These are phyloP conservation scores for Drosophila fungiperda DNA, from an alignment of 2,888 invertebrate species.

Conservation along the genomic window DNA sequence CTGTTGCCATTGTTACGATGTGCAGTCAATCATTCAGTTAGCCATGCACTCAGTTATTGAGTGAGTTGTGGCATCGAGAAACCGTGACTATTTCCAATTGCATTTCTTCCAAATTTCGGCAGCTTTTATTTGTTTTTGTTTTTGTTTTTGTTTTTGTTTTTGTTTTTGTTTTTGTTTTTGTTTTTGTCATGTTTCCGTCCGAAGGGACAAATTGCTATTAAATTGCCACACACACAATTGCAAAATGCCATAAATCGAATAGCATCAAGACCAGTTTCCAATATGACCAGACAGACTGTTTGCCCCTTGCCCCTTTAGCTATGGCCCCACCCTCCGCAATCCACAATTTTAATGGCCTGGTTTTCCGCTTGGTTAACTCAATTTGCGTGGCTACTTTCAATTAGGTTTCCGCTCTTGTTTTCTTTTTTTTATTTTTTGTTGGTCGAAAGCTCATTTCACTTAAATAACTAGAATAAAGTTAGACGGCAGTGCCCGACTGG, in stretches of 20 bases:
- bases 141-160: constrained; percentile 19
- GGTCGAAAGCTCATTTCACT: constrained; percentile 55
- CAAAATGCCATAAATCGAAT: constrained; percentile 76
- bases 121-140: constrained; percentile 44
- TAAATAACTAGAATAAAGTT: constrained; percentile 28
- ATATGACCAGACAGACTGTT: constrained; percentile 24
- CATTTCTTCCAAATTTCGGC: constrained; percentile 75
- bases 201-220: constrained; percentile 76
- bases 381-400: constrained; percentile 81
- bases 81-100: constrained; percentile 75
- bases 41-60: constrained; percentile 26
- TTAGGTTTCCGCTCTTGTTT: constrained; percentile 70
- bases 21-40: constrained; percentile 50
- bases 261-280: constrained; percentile 39
- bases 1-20: constrained; percentile 71
- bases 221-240: constrained; percentile 75
- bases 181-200: constrained; percentile 33
- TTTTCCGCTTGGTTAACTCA: constrained; percentile 81
- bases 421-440: constrained; percentile 29
- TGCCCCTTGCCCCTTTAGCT: constrained; percentile 5
- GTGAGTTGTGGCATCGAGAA: constrained; percentile 36
- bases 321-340: constrained; percentile 33
- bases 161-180: constrained; percentile 12
- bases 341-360: constrained; percentile 76
- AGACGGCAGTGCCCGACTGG: not conserved